Evolutionary conservation across 2,797 vertebrate species (phyloP), one percentile per base, ranked within the genome.

Genomic region (Halcyon smyrnensis): DNA sequence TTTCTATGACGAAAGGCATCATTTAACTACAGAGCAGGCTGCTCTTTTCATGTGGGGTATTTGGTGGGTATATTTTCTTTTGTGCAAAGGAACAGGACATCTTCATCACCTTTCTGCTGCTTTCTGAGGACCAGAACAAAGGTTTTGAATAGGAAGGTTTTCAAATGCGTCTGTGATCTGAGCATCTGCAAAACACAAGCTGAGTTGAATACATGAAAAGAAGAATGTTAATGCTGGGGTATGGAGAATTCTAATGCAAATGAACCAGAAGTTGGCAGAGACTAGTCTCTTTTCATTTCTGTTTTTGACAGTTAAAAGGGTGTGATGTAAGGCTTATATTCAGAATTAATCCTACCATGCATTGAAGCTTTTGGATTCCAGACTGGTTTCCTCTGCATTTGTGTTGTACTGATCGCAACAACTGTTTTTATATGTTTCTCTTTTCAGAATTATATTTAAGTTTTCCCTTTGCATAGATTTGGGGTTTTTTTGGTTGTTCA

Each of bases 161-260:
- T 95, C 92, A 91, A 90, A 95, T 56, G 71, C 96, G 95, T 87
- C 91, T 92, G 90, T 81, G 84, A 85, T 93, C 84, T 60, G 81
- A 93, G 90, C 95, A 95, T 89, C 89, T 94, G 92, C 81, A 83
- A 67, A 95, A 90, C 51, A 96, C 53, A 83, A 92, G 81, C 75
- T 37, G 84, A 93, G 45, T 2, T 88, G 92, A 95, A 96, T 80
- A 62, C 88, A 79, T 80, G 46, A 89, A 92, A 94, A 88, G 87
- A 59, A 91, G 83, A 86, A 92, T 70, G 79, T 93, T 95, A 95
- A 93, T 80, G 84, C 75, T 76, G 36, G 87, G 68, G 36, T 76
- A 16, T 23, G 67, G 76, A 92, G 75, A 74, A 90, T 94, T 90
- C 82, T 93, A 59, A 95, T 95, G 89, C 88, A 91, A 94, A 94